Percentiles rank a stretch among this genome's conserved stretches.
Conservation (phyloP, 2,888 invertebrate species). For the Patella ulyssiponensis region DNA sequence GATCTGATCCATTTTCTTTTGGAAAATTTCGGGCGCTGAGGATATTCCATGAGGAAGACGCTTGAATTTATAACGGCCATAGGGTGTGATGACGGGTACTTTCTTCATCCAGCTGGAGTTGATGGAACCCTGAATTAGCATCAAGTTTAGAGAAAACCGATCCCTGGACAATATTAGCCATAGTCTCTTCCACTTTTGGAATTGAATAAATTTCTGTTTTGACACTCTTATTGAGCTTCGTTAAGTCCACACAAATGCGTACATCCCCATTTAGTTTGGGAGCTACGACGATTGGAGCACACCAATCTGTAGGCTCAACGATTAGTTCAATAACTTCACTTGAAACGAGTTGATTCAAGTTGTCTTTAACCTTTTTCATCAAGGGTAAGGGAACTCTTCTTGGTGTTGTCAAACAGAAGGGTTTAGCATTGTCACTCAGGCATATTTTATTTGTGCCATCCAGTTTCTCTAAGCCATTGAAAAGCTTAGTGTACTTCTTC, state of each 20-base stretch:
- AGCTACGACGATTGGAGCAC: background rate
- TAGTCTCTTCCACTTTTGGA: constrained; percentile 26
- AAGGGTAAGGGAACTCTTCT: background rate
- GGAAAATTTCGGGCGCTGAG: constrained; percentile 71
- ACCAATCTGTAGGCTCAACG: background rate
- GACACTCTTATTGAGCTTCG: constrained; percentile 24
- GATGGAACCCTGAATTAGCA: constrained; percentile 30
- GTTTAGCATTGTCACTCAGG: background rate
- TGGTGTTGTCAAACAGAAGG: background rate
- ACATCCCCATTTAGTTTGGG: background rate
- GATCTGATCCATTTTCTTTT: constrained; percentile 64
- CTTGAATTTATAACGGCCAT: constrained; percentile 40
- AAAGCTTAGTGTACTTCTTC: background rate
- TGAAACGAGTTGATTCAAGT: no score
- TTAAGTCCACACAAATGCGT: background rate
- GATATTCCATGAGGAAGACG: constrained; percentile 46
- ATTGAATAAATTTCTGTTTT: constrained; percentile 23
- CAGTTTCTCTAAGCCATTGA: background rate
- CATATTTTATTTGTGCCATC: background rate
- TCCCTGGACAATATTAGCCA: constrained; percentile 24
- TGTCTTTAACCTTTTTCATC: background rate
- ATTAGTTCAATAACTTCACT: no score
- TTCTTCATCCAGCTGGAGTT: constrained; percentile 22
- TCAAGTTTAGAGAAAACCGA: constrained; percentile 32
- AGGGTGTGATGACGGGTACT: constrained; percentile 38